A percentile compares a stretch with the other conserved stretches of the same genome.
phyloP scores from a whole-genome alignment of 2,888 invertebrate species.

The Morpho deidamia region DNA sequence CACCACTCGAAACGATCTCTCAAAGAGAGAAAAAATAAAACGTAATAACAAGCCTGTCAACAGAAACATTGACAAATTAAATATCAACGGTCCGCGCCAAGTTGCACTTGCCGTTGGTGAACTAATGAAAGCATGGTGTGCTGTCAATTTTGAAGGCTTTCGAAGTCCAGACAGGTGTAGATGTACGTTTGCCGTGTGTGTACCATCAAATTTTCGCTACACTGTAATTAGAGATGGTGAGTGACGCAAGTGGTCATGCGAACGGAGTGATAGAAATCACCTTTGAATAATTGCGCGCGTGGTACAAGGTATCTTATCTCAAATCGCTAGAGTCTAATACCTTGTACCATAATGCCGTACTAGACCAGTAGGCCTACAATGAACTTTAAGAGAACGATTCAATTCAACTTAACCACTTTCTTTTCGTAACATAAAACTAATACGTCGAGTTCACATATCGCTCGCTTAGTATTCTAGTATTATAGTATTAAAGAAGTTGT shows the following conservation, averaged over 20 bases:
- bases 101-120: slow-evolving; percentile 19
- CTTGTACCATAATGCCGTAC: background rate
- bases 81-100: slow-evolving; percentile 47
- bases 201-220: slow-evolving; percentile 62
- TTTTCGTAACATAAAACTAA: too few relatives aligned
- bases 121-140: slow-evolving; percentile 6
- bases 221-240: slow-evolving; percentile 64
- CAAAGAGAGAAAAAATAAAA: slow-evolving; percentile 33
- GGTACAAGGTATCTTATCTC: slow-evolving; percentile 15
- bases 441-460: too few relatives aligned
- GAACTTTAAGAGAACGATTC: too few relatives aligned
- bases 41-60: slow-evolving; percentile 65
- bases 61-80: slow-evolving; percentile 74
- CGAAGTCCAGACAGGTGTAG: slow-evolving; percentile 19
- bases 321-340: background rate
- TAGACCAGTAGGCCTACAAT: too few relatives aligned
- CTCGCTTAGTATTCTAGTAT: too few relatives aligned
- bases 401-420: too few relatives aligned
- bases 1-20: slow-evolving; percentile 48
- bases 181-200: slow-evolving; percentile 34
- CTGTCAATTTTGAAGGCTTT: slow-evolving; percentile 11
- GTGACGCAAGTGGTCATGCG: slow-evolving; percentile 67
- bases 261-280: slow-evolving; percentile 62
- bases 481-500: too few relatives aligned
- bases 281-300: slow-evolving; percentile 24